These are phyloP conservation scores for Sterna hirundo DNA, from an alignment of 2,113 vertebrate genomes.

Conservation along the genomic window DNA sequence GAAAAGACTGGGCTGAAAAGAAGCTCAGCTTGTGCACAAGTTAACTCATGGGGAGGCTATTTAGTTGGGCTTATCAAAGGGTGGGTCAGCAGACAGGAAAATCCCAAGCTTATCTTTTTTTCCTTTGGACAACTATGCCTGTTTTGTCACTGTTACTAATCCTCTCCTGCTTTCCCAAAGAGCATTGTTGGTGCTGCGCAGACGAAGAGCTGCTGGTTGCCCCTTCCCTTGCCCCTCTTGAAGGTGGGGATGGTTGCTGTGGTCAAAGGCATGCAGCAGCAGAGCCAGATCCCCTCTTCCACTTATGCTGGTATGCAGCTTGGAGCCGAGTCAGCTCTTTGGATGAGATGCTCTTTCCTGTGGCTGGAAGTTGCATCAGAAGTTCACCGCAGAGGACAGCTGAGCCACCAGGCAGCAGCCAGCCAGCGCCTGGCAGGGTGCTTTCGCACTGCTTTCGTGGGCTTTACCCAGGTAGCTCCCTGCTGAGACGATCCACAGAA, in stretches of 20 bases:
- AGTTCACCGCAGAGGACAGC: slow-evolving; percentile 20
- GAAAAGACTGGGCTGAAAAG: background rate
- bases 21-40: background rate
- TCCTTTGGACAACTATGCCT: background rate
- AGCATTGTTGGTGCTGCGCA: background rate
- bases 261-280: background rate
- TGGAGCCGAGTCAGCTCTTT: background rate
- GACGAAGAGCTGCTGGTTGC: background rate
- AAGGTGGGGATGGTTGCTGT: background rate
- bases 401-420: background rate
- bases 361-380: slow-evolving; percentile 54
- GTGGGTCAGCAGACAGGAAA: slow-evolving; percentile 37
- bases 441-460: background rate
- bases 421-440: background rate
- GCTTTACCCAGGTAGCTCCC: background rate
- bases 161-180: background rate
- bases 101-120: slow-evolving; percentile 27
- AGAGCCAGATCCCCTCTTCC: slow-evolving; percentile 29
- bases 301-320: slow-evolving; percentile 25
- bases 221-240: background rate
- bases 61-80: slow-evolving; percentile 31
- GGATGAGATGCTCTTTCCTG: slow-evolving; percentile 33
- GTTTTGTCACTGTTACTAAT: slow-evolving; percentile 14
- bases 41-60: background rate
- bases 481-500: background rate